Percentiles rank a stretch among this genome's conserved stretches.
Conservation (phyloP, 2,888 invertebrate genomes). For the Pyrochroa serraticornis region DNA sequence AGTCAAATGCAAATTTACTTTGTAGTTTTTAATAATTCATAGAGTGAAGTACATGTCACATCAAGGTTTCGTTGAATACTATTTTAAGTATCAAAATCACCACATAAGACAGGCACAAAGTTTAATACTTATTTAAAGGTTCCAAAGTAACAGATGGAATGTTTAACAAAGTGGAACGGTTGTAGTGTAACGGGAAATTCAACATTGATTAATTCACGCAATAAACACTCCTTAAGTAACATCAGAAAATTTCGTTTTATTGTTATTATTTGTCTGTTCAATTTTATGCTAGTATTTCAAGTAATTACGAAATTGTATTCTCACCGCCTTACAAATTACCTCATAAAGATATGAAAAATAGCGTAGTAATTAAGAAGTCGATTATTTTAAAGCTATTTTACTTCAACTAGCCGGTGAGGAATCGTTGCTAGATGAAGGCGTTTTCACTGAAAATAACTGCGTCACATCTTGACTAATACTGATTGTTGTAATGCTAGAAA, state of each 20-base stretch:
- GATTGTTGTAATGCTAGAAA: slow-evolving; percentile 4
- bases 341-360: slow-evolving; percentile 37
- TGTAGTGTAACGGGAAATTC: slow-evolving; percentile 1
- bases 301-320: slow-evolving; percentile 10
- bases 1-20: slow-evolving; percentile 49
- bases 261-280: slow-evolving; percentile 32
- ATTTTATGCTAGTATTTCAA: slow-evolving; percentile 26
- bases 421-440: neutral
- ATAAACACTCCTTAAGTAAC: no score
- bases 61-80: slow-evolving; percentile 47
- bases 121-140: slow-evolving; percentile 43
- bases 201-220: slow-evolving; percentile 1
- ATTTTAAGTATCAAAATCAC: slow-evolving; percentile 47
- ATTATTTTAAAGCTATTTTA: slow-evolving; percentile 33
- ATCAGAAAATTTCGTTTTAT: slow-evolving; percentile 25
- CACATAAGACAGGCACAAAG: slow-evolving; percentile 51
- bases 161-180: slow-evolving; percentile 8
- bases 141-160: slow-evolving; percentile 21
- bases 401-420: slow-evolving; percentile 6
- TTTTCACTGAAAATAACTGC: neutral
- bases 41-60: slow-evolving; percentile 49
- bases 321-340: slow-evolving; percentile 24
- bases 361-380: slow-evolving; percentile 30
- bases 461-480: neutral
- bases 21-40: slow-evolving; percentile 42